A percentile compares a stretch with the other conserved stretches of the same genome.
phyloP scores from a whole-genome alignment of 2,888 invertebrate species.

The Rhodophaea formosa region DNA sequence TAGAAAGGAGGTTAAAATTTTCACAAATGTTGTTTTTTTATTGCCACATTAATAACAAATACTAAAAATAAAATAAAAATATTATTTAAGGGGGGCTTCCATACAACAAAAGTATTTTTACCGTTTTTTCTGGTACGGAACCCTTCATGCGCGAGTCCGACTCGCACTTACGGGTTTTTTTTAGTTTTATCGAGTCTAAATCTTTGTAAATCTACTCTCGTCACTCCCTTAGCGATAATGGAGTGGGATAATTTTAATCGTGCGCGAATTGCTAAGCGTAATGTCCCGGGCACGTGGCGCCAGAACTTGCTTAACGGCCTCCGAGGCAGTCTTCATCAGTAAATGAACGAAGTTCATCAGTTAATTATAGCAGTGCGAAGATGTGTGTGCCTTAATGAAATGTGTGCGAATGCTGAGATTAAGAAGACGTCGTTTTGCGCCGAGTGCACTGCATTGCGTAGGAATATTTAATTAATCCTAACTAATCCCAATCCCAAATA shows the following conservation, averaged over 20 bases:
- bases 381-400: conserved; percentile 14
- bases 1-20: too few species aligned
- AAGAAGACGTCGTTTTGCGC: neutral
- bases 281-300: conserved; percentile 70
- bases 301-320: conserved; percentile 47
- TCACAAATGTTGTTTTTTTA: too few species aligned
- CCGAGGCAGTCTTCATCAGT: conserved; percentile 51
- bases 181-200: conserved; percentile 31
- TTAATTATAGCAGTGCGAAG: conserved; percentile 2
- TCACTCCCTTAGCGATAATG: conserved; percentile 71
- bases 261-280: conserved; percentile 71
- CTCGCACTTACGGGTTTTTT: too few species aligned
- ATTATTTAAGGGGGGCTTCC: too few species aligned
- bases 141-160: too few species aligned
- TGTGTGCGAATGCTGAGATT: conserved; percentile 4
- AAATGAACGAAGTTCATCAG: conserved; percentile 29
- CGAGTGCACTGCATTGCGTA: neutral
- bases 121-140: too few species aligned
- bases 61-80: too few species aligned
- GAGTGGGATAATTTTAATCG: conserved; percentile 79
- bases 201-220: conserved; percentile 42
- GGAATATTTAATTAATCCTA: conserved; percentile 1
- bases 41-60: too few species aligned
- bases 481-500: too few species aligned
- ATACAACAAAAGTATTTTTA: too few species aligned